Evolutionary conservation across 2,797 vertebrate genomes (phyloP).

Genomic region (Falco biarmicus): DNA sequence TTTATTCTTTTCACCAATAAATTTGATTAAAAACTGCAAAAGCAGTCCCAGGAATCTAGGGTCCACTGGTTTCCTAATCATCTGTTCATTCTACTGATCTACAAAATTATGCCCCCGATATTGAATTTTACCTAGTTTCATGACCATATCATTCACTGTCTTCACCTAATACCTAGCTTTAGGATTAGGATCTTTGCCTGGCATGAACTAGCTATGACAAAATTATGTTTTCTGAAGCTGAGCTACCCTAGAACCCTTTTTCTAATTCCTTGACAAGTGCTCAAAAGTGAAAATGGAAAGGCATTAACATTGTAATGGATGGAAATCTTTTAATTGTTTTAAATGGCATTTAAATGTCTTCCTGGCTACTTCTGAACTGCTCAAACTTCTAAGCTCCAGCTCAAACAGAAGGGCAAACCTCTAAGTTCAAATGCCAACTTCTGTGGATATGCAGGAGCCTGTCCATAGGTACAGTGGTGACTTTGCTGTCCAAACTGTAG

Average conservation of each 20-base stretch:
- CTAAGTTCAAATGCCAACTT: not conserved
- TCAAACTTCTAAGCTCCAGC: not conserved
- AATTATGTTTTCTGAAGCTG: not conserved
- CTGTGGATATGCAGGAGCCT: not conserved
- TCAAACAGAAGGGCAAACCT: not conserved
- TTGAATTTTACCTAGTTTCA: not conserved
- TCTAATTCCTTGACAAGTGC: not conserved
- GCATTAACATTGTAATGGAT: not conserved
- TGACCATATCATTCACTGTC: not conserved
- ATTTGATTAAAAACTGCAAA: not conserved
- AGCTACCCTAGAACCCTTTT: not conserved
- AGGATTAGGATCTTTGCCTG: not conserved
- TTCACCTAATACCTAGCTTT: not conserved
- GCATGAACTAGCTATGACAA: not conserved
- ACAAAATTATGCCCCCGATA: not conserved
- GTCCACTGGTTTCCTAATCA: not conserved
- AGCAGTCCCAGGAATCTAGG: not conserved
- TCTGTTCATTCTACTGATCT: not conserved
- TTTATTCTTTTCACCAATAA: not conserved
- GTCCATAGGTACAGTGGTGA: not conserved
- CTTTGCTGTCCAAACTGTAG: not conserved
- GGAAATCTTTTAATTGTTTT: not conserved
- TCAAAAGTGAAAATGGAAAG: not conserved
- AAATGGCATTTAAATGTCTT: not conserved
- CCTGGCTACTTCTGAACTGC: not conserved